Conservation (phyloP, 2,797 vertebrate species). For the Thaleichthys pacificus region DNA sequence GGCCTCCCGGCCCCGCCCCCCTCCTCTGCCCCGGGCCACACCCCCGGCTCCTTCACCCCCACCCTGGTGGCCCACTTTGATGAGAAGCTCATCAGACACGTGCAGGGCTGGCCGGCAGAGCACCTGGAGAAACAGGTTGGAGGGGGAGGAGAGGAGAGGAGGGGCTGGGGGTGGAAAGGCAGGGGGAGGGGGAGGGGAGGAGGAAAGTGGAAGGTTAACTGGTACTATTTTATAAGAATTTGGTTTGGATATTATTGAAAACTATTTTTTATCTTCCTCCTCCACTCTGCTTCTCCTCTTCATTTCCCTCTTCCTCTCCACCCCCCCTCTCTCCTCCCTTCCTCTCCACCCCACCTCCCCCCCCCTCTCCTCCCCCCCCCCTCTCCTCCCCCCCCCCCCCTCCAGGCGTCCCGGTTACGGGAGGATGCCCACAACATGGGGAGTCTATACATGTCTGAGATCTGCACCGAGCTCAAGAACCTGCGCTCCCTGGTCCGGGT, state of each 20-base stretch:
- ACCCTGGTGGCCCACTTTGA: constrained; percentile 94
- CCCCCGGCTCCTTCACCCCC: constrained; percentile 87
- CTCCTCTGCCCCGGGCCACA: constrained; percentile 71
- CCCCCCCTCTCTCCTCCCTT: no score
- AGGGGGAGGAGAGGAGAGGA: neutral
- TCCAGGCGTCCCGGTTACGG: constrained; percentile 89
- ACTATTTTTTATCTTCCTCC: no score
- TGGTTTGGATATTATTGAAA: no score
- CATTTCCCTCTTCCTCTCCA: no score
- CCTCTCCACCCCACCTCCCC: no score
- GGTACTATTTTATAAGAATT: no score
- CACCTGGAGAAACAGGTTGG: constrained; percentile 95
- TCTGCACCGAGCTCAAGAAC: constrained; percentile 99
- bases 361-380: no score
- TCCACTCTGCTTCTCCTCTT: no score
- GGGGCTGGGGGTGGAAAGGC: no score
- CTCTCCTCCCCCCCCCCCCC: no score
- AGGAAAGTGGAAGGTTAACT: no score
- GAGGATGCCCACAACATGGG: constrained; percentile 98
- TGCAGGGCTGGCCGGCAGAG: constrained; percentile 98
- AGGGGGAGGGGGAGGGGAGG: no score
- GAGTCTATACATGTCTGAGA: constrained; percentile 98
- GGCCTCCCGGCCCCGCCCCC: constrained; percentile 45
- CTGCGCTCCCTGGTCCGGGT: constrained; percentile 97
- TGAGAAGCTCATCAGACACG: constrained; percentile 96